A percentile compares a stretch with the other conserved stretches of the same genome.
phyloP scores from a whole-genome alignment of 1,140 invertebrate species.

The Platorchestia sp. region DNA sequence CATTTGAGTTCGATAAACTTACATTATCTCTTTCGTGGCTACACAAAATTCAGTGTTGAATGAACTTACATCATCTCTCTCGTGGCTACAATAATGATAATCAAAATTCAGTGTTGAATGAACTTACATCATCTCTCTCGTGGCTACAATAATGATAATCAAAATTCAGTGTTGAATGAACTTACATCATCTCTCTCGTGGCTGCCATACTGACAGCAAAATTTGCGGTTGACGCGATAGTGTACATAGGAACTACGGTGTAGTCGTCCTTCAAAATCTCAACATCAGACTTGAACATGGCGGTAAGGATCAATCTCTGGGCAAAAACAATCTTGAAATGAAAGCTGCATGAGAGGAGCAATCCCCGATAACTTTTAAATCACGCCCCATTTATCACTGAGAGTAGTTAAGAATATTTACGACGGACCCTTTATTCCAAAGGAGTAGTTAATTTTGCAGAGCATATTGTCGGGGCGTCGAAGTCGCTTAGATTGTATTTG shows the following conservation, averaged over 20 bases:
- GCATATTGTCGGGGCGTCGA: conserved; percentile 14
- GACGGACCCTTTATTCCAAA: not conserved
- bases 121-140: not conserved
- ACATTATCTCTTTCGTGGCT: too few species aligned
- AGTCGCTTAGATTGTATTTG: conserved; percentile 28
- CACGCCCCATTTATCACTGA: not conserved
- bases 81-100: too few species aligned
- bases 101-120: too few species aligned
- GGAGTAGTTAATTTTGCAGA: conserved; percentile 10
- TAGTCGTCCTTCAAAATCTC: not conserved
- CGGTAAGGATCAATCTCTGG: not conserved
- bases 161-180: too few species aligned
- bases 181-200: not conserved
- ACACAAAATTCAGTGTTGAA: too few species aligned
- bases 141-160: too few species aligned
- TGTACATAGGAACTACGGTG: too few species aligned
- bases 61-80: too few species aligned
- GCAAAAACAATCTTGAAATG: not conserved
- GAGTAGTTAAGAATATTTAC: not conserved
- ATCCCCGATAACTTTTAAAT: not conserved
- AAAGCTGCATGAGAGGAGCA: not conserved
- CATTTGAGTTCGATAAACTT: too few species aligned
- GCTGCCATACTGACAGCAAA: too few species aligned
- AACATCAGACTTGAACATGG: not conserved
- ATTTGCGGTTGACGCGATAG: too few species aligned